Percentiles rank a stretch among this genome's conserved stretches.
Conservation (phyloP, 1,140 invertebrate species). For the Euura lappo region DNA sequence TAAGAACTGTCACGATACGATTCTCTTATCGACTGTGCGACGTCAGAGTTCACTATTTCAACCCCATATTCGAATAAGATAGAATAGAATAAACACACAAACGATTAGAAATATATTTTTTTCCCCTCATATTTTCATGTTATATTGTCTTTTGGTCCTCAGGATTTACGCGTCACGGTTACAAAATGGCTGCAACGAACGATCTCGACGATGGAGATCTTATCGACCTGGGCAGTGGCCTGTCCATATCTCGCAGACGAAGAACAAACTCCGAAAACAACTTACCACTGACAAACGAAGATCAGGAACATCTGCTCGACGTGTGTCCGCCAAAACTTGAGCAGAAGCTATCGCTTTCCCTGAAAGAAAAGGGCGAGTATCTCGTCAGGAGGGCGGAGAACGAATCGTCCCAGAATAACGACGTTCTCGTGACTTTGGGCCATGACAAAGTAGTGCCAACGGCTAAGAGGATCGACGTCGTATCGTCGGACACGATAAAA, state of each 20-base stretch:
- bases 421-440: slow-evolving; percentile 52
- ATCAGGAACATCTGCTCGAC: slow-evolving; percentile 54
- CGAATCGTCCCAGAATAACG: slow-evolving; percentile 26
- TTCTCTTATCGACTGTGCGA: too few relatives aligned
- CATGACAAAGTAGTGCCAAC: slow-evolving; percentile 54
- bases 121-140: neutral
- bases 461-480: slow-evolving; percentile 53
- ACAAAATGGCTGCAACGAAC: slow-evolving; percentile 40
- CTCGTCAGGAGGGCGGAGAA: slow-evolving; percentile 2
- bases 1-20: too few relatives aligned
- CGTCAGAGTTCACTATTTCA: too few relatives aligned
- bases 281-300: slow-evolving; percentile 13
- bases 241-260: slow-evolving; percentile 29
- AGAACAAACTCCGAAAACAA: neutral
- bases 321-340: slow-evolving; percentile 55
- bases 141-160: neutral
- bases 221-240: slow-evolving; percentile 52
- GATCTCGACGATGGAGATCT: slow-evolving; percentile 48
- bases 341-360: slow-evolving; percentile 50
- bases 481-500: slow-evolving; percentile 56
- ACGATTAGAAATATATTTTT: neutral
- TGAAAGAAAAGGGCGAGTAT: slow-evolving; percentile 32
- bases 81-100: too few relatives aligned
- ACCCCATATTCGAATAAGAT: too few relatives aligned
- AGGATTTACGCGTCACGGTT: neutral